Base-by-base conservation (phyloP, 23 tunicate species). In the Aplidium turbinatum region DNA sequence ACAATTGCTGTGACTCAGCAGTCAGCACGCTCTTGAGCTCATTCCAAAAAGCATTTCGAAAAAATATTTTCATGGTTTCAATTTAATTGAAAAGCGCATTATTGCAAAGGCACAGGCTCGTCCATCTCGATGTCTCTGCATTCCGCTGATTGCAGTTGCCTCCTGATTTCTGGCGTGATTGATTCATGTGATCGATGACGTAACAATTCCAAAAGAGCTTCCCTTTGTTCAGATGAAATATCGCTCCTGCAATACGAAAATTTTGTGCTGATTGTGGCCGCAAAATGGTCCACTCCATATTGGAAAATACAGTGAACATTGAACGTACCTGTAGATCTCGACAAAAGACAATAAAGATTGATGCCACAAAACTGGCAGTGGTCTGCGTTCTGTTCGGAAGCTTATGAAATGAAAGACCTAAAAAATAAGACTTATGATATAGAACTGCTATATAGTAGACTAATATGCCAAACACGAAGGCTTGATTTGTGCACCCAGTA, bases 341-440 rank as follows among this genome's bases (percentile, higher is more conserved):
- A 80, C 82, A 46, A 87, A 94, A 11, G 99, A 28, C 24, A 87
- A 46, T 18, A 94, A 56, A 73, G 75, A 87, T 50, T 87, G 95
- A 72, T 94, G 99, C 99, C 99, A 94, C 30, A 94, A 63, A 46
- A 94, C 99, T 1, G 99, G 99, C 9, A 94, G 78, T 16, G 68
- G 35, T 4, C 99, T 64, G 25, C 78, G 62, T 29, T 87, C 95
- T 30, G 28, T 82, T 27, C 78, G 78, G 56, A 94, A 94, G 26
- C 70, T 67, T 18, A 82, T 46, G 66, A 94, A 94, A 56, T 94
- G 95, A 38, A 79, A 82, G 33, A 81, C 83, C 91, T 85, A 72
- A 3, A 58, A n/a, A n/a, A n/a, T n/a, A n/a, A n/a, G n/a, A n/a
- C n/a, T n/a, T n/a, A n/a, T n/a, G n/a, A n/a, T n/a, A n/a, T n/a